Conservation (phyloP, 2,113 vertebrate species). For the Bubo bubo region DNA sequence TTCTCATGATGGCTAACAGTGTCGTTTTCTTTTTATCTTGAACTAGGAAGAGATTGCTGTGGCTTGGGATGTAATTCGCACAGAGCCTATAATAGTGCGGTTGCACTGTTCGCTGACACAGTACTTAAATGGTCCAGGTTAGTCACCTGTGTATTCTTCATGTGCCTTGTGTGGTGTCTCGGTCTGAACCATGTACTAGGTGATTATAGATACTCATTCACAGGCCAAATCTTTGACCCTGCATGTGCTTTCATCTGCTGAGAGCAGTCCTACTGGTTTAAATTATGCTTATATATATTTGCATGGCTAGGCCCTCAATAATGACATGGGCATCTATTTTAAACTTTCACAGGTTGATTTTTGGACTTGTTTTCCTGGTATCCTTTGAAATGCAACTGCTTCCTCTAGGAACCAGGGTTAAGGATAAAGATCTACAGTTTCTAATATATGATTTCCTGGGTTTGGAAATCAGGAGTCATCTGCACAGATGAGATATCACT, state of each 20-base stretch:
- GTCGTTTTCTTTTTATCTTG: constrained; percentile 34
- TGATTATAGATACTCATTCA: not conserved
- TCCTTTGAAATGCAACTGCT: not conserved
- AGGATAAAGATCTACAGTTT: not conserved
- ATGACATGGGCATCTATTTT: not conserved
- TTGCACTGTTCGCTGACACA: constrained; percentile 91
- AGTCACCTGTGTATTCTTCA: constrained; percentile 1
- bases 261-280: not conserved
- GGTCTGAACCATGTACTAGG: not conserved
- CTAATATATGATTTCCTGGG: not conserved
- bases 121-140: constrained; percentile 90
- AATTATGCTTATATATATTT: not conserved
- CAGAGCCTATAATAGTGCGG: constrained; percentile 87
- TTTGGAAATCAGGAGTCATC: not conserved
- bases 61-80: constrained; percentile 90
- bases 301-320: not conserved
- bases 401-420: not conserved
- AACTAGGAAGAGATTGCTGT: constrained; percentile 89
- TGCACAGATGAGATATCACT: not conserved
- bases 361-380: not conserved
- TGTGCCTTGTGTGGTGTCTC: not conserved
- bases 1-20: not conserved
- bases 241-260: not conserved
- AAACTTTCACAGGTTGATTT: not conserved
- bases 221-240: not conserved